A percentile compares a stretch with the other conserved stretches of the same genome.
Evolutionary conservation across 2,888 invertebrate species (phyloP).

Genomic region (Seira ritae): DNA sequence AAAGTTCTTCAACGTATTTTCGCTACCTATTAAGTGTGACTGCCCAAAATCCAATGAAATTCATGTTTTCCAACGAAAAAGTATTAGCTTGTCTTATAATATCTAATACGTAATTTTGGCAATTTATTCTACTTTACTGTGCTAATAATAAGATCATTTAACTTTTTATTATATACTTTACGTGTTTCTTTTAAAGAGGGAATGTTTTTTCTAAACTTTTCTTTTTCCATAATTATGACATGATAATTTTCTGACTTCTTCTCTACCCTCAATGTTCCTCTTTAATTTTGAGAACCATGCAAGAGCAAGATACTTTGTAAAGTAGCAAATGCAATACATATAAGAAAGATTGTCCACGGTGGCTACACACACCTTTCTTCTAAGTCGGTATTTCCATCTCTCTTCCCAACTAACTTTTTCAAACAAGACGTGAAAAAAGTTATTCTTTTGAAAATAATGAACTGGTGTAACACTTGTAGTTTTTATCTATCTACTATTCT

Average conservation of each 20-base stretch:
- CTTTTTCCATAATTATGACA: slow-evolving; percentile 38
- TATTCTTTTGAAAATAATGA: background rate
- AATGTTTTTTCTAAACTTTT: no score
- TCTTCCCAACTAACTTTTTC: background rate
- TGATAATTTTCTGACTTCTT: slow-evolving; percentile 28
- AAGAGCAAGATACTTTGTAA: background rate
- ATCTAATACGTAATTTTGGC: no score
- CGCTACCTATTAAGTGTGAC: no score
- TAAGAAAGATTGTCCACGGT: background rate
- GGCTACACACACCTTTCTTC: slow-evolving; percentile 16
- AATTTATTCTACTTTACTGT: no score
- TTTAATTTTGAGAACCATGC: background rate
- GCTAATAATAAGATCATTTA: no score
- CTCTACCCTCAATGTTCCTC: background rate
- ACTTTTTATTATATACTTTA: no score
- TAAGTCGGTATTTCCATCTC: background rate
- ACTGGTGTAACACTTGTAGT: background rate
- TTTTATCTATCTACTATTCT: no score
- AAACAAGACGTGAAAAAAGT: background rate
- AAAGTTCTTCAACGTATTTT: no score
- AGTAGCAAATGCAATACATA: background rate
- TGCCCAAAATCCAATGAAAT: no score
- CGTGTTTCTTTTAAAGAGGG: no score
- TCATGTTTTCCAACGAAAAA: no score
- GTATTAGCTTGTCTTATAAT: no score